Evolutionary conservation across 2,888 invertebrate species (phyloP), one percentile per base, ranked within the genome.

Genomic region (Orthonevra nobilis): DNA sequence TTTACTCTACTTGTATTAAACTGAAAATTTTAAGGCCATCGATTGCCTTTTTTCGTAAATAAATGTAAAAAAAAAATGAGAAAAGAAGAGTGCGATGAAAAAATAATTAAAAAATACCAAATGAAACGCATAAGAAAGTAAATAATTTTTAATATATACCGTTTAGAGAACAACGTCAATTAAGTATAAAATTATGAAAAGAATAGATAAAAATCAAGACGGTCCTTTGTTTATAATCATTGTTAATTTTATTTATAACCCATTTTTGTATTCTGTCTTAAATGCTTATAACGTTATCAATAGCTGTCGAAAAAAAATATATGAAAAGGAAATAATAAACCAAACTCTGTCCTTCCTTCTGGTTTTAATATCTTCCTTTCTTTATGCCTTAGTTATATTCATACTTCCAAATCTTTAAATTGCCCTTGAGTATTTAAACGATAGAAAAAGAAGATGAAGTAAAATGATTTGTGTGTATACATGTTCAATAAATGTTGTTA

Each of bases 1-100:
- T 72, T 72, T 48, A 54, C 52, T 72, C 42, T 48, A 61, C 66
- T 66, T 72, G 46, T 79, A 64, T 64, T 60, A 46, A 48, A 54
- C 46, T 54, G 54, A 50, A 15, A 50, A 28, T 56, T 40, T 50
- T 15, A 66, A 61, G 60, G 70, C 58, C 70, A 48, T 61, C 40
- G 34, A 75, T 68, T 61, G 54, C 68, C 69, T 69, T 75, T 56
- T 54, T 58, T 66, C 52, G 17, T 32, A 23, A 52, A 52, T 20
- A 52, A 26, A 50, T 38, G 14, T 28, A 48, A 48, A 30, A 9
- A 10, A 38, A 40, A 14, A 9, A 20, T 17, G 12, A 32, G 36
- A 58, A 34, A 2, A 10, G 10, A 58, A 9, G 12, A 17, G 7
- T 40, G n/a, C 42, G 20, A 17, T 26, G 17, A n/a, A n/a, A n/a